Percentiles rank a stretch among this genome's conserved stretches.
These are phyloP conservation scores for Pterobdella sp. DNA, from an alignment of 2,888 invertebrate genomes.

Conservation along the genomic window DNA sequence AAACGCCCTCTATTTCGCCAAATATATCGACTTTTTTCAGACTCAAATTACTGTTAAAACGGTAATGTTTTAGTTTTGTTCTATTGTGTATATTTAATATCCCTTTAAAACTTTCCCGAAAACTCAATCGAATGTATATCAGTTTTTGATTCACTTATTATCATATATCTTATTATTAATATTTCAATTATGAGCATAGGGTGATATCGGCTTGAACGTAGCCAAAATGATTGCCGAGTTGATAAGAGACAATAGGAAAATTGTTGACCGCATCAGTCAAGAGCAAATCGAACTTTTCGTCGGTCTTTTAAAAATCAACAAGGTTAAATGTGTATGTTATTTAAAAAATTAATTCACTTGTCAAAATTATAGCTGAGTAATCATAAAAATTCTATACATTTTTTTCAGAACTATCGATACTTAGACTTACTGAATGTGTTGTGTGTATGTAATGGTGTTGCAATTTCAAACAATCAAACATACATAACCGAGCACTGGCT, in stretches of 20 bases:
- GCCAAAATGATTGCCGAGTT: constrained; percentile 51
- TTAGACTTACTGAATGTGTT: constrained; percentile 49
- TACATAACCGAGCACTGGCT: constrained; percentile 50
- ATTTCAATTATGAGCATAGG: constrained; percentile 39
- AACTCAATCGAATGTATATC: not conserved
- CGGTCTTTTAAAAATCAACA: constrained; percentile 44
- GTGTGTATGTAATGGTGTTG: constrained; percentile 50
- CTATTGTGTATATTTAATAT: not conserved
- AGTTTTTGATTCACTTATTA: not conserved
- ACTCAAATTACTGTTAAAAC: constrained; percentile 41
- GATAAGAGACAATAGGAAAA: constrained; percentile 50
- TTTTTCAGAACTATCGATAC: constrained; percentile 48
- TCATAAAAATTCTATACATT: not conserved
- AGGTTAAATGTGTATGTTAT: constrained; percentile 42
- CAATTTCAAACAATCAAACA: constrained; percentile 50
- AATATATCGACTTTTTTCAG: constrained; percentile 43
- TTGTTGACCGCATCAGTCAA: constrained; percentile 49
- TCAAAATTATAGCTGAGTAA: not conserved
- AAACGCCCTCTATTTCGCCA: constrained; percentile 43
- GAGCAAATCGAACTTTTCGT: constrained; percentile 50
- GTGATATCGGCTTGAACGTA: constrained; percentile 50
- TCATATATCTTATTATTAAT: not conserved
- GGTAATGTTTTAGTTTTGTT: constrained; percentile 16
- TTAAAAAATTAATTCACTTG: too few species aligned
- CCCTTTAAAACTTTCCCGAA: not conserved